Base-by-base conservation (phyloP, 2,888 invertebrate genomes). In the Phania funesta region DNA sequence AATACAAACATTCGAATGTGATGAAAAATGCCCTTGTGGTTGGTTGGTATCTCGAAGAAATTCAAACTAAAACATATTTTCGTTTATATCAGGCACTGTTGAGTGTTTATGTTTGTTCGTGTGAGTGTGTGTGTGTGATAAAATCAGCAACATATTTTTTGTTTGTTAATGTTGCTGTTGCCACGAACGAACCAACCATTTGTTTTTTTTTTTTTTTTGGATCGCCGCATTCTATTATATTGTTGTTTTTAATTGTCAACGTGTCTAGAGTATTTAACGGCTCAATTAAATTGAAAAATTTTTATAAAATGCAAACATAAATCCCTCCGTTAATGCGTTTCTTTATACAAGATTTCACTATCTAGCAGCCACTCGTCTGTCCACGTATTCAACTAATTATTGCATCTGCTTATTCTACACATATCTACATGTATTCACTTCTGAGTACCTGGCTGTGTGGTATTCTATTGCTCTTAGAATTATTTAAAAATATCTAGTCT, bases 241-340 rank as follows among this genome's bases (percentile, higher is more conserved):
- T 67, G 29, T 44, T 64, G 29, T 44, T 64, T 64, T 75, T 64
- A 70, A 75, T 65, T 80, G 68, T 80, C 80, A 75, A 75, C 68
- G 80, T 80, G 80, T 80, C 80, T 80, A 80, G 75, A 67, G 80
- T 71, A 71, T 80, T 80, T 80, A 71, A 80, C 80, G 76, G 76
- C 76, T 80, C 80, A 76, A 80, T 80, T 80, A 80, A 80, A 71
- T 54, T 67, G 65, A 76, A 76, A 76, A 71, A 67, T 78, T 78
- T 46, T n/a, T n/a, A n/a, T 71, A 24, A 56, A 71, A 41, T 56
- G 20, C 24, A 52, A 60, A 60, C 7, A n/a, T 8, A 29, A 48
- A 41, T 75, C 26, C 41, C 24, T 29, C 29, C 29, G 20, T 32
- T 24, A 52, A 64, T 16, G 18, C 38, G 20, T 41, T 67, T 54